These are phyloP conservation scores for Cardinalis cardinalis DNA, from an alignment of 2,113 vertebrate species.

Conservation along the genomic window DNA sequence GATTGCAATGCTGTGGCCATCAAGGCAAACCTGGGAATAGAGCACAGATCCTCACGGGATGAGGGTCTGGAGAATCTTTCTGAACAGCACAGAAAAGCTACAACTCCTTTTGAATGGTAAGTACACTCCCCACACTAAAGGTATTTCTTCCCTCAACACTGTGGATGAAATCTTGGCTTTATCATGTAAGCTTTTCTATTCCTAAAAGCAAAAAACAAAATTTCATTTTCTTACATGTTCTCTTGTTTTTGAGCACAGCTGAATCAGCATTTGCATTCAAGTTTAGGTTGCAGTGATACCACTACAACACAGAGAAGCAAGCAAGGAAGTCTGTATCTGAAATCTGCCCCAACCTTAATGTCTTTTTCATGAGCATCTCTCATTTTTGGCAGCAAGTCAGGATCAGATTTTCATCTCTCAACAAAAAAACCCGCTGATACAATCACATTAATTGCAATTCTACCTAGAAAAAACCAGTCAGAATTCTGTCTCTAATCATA, in stretches of 20 bases:
- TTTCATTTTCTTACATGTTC: neutral
- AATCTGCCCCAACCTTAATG: neutral
- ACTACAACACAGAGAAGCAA: neutral
- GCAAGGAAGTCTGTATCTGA: neutral
- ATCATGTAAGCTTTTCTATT: neutral
- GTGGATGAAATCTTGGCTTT: neutral
- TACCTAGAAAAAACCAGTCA: neutral
- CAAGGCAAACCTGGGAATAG: neutral
- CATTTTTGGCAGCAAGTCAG: neutral
- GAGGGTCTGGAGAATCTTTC: neutral
- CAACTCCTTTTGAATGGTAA: neutral
- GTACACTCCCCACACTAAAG: neutral
- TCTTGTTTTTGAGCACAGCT: neutral
- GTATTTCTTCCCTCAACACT: neutral
- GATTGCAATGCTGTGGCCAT: neutral
- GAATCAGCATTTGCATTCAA: neutral
- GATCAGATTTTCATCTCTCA: neutral
- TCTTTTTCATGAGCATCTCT: neutral
- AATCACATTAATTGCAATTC: neutral
- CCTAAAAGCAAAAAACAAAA: neutral
- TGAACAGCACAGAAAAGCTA: neutral
- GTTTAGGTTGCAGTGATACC: neutral
- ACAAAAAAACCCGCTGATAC: rapidly evolving
- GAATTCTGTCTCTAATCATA: neutral
- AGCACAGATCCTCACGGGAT: neutral